Evolutionary conservation across 2,888 invertebrate species (phyloP).

Genomic region (Kryphioiulus occultus): DNA sequence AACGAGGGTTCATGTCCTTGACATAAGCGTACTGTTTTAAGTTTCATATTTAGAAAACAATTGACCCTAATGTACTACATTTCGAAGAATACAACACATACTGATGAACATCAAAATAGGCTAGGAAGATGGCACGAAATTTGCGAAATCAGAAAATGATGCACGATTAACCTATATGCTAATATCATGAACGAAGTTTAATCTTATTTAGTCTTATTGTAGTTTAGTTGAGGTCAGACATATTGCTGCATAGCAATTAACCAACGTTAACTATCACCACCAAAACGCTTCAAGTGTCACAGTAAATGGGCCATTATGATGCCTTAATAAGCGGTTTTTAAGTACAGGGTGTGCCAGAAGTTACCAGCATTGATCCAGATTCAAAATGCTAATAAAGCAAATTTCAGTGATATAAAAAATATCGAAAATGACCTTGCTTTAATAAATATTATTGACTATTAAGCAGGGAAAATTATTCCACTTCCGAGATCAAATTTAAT

Average conservation of each 20-base stretch:
- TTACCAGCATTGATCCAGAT: neutral
- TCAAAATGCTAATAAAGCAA: too few species aligned
- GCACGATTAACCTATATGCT: slow-evolving; percentile 21
- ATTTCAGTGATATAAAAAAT: too few species aligned
- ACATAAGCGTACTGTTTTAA: neutral
- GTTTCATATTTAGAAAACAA: neutral
- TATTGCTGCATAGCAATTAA: neutral
- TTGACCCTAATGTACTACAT: neutral
- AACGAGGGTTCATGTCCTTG: neutral
- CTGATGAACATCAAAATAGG: neutral
- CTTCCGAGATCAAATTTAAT: too few species aligned
- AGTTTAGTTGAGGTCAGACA: neutral
- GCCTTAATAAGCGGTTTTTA: neutral
- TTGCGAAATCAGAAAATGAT: neutral
- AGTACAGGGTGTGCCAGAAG: neutral
- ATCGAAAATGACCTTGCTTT: too few species aligned
- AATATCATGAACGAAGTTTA: neutral
- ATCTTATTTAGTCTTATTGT: neutral
- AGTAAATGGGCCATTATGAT: neutral
- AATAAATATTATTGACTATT: too few species aligned
- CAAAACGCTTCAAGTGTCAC: neutral
- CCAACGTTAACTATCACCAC: neutral
- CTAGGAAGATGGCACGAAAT: neutral
- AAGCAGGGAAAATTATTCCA: too few species aligned
- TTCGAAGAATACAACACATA: neutral